These are phyloP conservation scores for Dinocampus coccinellae DNA, from an alignment of 2,888 invertebrate species.

Conservation along the genomic window DNA sequence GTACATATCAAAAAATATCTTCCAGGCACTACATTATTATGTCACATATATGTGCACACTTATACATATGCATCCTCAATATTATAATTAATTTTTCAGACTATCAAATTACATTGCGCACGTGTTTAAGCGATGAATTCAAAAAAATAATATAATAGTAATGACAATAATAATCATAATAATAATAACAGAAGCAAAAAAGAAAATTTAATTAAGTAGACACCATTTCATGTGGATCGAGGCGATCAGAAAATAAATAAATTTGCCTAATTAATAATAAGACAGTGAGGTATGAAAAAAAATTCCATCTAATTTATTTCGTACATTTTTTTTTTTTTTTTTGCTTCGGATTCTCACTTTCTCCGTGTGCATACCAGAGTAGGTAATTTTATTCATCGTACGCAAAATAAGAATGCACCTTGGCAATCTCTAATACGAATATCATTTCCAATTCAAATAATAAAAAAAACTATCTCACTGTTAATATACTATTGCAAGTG, in stretches of 20 bases:
- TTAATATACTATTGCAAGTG: neutral
- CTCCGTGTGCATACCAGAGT: neutral
- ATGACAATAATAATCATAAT: too few species aligned
- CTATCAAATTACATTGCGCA: neutral
- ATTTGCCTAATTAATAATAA: conserved; percentile 26
- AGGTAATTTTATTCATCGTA: conserved; percentile 11
- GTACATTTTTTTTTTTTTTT: neutral
- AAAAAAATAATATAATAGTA: too few species aligned
- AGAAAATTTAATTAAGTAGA: conserved; percentile 29
- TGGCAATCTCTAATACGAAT: too few species aligned
- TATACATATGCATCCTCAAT: neutral
- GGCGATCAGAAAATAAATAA: neutral
- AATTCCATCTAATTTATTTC: too few species aligned
- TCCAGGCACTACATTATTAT: neutral
- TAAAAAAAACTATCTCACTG: too few species aligned
- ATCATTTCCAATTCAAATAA: too few species aligned
- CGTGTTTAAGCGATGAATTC: conserved; percentile 21
- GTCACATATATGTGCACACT: neutral
- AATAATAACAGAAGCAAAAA: too few species aligned
- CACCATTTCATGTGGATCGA: conserved; percentile 9
- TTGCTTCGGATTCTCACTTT: too few species aligned
- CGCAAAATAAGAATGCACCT: too few species aligned
- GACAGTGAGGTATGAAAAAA: too few species aligned
- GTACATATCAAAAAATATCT: neutral
- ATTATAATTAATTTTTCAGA: conserved; percentile 11